These are phyloP conservation scores for Acipenser ruthenus DNA, from an alignment of 2,797 vertebrate species.

Conservation along the genomic window DNA sequence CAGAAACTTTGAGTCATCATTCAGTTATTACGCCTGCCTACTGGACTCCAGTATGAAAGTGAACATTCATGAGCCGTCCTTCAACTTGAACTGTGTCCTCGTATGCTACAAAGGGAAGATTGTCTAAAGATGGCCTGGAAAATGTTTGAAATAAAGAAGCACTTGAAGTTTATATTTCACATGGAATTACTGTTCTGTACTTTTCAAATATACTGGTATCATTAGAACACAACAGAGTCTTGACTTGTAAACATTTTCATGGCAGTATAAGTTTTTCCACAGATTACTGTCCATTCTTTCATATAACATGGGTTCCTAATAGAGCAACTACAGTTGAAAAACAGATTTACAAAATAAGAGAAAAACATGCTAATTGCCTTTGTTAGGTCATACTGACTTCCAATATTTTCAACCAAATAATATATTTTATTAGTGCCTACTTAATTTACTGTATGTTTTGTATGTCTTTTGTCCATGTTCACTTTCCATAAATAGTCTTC, in stretches of 20 bases:
- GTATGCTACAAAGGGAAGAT: conserved; percentile 59
- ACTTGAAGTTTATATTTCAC: conserved; percentile 43
- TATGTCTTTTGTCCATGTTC: too few species aligned
- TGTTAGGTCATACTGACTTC: too few species aligned
- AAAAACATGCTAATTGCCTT: too few species aligned
- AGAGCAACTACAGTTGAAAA: too few species aligned
- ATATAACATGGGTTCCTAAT: conserved; percentile 20
- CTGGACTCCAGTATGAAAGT: conserved; percentile 65
- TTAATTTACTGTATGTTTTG: too few species aligned
- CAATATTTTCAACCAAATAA: too few species aligned
- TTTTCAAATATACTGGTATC: conserved; percentile 36
- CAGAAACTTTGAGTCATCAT: conserved; percentile 62
- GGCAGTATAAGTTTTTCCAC: conserved; percentile 21
- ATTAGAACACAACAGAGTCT: conserved; percentile 47
- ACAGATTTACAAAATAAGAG: too few species aligned
- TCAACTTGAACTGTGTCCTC: conserved; percentile 41
- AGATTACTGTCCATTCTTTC: conserved; percentile 35
- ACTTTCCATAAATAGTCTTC: too few species aligned
- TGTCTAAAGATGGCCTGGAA: conserved; percentile 74
- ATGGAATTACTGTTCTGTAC: conserved; percentile 52
- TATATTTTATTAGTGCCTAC: too few species aligned
- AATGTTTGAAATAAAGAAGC: conserved; percentile 66
- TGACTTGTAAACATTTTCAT: conserved; percentile 36
- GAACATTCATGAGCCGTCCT: conserved; percentile 65
- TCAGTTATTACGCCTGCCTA: conserved; percentile 57